Evolutionary conservation across 2,797 vertebrate genomes (phyloP).

Genomic region (Hirundo rustica): DNA sequence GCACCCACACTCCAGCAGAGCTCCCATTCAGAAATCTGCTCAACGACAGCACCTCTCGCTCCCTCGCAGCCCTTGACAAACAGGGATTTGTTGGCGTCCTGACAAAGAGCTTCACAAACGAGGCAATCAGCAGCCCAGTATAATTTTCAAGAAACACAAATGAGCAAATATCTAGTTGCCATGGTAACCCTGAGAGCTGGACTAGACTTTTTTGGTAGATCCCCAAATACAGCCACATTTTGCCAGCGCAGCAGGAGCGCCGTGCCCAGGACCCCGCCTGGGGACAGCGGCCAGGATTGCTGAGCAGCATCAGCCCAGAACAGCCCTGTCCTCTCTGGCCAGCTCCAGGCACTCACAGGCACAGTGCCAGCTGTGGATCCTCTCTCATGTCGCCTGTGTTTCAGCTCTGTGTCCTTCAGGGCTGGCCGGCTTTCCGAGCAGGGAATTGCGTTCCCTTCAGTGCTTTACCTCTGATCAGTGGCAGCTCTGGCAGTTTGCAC

Average conservation of each 20-base stretch:
- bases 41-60: neutral
- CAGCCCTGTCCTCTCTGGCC: neutral
- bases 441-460: fast-evolving
- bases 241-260: fast-evolving
- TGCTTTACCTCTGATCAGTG: neutral
- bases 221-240: neutral
- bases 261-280: fast-evolving
- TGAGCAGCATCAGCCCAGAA: neutral
- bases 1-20: neutral
- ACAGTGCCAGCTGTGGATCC: fast-evolving
- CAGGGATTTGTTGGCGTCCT: neutral
- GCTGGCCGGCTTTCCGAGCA: fast-evolving
- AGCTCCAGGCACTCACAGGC: fast-evolving
- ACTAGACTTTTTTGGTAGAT: neutral
- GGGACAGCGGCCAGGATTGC: neutral
- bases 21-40: neutral
- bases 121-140: slow-evolving; percentile 20
- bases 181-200: neutral
- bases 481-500: neutral
- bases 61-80: neutral
- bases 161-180: slow-evolving; percentile 33
- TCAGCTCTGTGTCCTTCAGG: neutral
- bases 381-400: fast-evolving
- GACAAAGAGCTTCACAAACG: slow-evolving; percentile 15
- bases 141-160: slow-evolving; percentile 57